phyloP scores from a whole-genome alignment of 2,113 vertebrate genomes.

The Passerina amoena region DNA sequence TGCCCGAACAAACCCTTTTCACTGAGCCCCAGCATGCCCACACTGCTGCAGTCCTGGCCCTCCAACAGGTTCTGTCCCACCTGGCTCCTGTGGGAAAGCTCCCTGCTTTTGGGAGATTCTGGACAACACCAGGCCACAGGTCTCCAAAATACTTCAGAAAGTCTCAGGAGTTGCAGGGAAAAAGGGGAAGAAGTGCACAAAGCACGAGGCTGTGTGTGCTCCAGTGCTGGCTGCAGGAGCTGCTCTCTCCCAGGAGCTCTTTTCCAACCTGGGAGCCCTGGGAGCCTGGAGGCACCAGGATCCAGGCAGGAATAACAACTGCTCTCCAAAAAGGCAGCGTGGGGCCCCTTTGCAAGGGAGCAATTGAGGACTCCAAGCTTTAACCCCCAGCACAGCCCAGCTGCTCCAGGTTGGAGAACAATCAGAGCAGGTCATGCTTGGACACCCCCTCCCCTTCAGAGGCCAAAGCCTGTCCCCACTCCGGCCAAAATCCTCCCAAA shows the following conservation, averaged over 20 bases:
- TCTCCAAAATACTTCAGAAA: not conserved
- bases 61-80: not conserved
- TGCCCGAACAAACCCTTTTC: not conserved
- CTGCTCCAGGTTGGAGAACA: not conserved
- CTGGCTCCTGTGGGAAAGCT: not conserved
- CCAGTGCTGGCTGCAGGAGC: not conserved
- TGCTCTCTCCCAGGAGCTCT: not conserved
- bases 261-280: rapidly evolving
- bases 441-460: not conserved
- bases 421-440: not conserved
- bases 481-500: not conserved
- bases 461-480: not conserved
- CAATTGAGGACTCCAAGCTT: not conserved
- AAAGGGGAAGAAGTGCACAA: not conserved
- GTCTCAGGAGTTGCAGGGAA: not conserved
- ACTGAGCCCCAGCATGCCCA: not conserved
- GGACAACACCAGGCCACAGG: not conserved
- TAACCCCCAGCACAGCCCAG: not conserved
- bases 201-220: rapidly evolving
- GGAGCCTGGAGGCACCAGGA: not conserved
- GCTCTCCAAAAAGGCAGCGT: not conserved
- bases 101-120: not conserved
- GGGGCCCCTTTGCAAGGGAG: not conserved
- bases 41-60: not conserved
- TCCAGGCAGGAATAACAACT: not conserved